phyloP scores from a whole-genome alignment of 2,797 vertebrate species.

The Helarctos malayanus region DNA sequence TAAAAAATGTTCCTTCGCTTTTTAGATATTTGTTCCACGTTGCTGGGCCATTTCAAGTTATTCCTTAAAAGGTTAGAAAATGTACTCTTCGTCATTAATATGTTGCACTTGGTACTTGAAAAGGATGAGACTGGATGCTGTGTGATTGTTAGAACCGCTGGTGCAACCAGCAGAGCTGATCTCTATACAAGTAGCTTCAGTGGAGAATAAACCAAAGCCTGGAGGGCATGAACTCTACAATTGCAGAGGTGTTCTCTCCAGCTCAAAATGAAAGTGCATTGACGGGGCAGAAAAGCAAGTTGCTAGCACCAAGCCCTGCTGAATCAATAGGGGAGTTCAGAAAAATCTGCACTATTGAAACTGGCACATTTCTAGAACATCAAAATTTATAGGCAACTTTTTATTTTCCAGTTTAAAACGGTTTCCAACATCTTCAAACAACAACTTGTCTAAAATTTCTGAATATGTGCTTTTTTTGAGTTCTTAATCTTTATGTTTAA shows the following conservation, averaged over 20 bases:
- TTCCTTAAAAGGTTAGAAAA: constrained; percentile 44
- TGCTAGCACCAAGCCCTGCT: background rate
- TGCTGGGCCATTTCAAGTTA: constrained; percentile 20
- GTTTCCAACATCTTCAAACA: constrained; percentile 17
- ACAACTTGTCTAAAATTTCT: background rate
- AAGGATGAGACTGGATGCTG: constrained; percentile 17
- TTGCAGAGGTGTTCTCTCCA: constrained; percentile 29
- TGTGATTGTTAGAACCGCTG: background rate
- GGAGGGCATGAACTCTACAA: background rate
- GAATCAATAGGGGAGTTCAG: background rate
- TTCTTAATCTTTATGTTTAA: background rate
- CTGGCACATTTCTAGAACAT: background rate
- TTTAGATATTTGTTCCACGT: background rate
- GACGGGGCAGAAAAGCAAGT: constrained; percentile 1
- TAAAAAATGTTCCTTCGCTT: constrained; percentile 5
- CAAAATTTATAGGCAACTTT: background rate
- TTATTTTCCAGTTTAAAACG: background rate
- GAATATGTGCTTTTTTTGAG: background rate
- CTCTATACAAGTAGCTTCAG: background rate
- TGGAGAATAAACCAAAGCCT: background rate
- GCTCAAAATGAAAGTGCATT: background rate
- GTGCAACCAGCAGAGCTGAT: background rate
- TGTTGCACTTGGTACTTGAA: background rate
- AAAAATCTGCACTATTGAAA: background rate
- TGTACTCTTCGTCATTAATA: constrained; percentile 26